Percentiles rank a stretch among this genome's conserved stretches.
These are phyloP conservation scores for Halcyon leucocephala DNA, from an alignment of 2,797 vertebrate genomes.

Conservation along the genomic window DNA sequence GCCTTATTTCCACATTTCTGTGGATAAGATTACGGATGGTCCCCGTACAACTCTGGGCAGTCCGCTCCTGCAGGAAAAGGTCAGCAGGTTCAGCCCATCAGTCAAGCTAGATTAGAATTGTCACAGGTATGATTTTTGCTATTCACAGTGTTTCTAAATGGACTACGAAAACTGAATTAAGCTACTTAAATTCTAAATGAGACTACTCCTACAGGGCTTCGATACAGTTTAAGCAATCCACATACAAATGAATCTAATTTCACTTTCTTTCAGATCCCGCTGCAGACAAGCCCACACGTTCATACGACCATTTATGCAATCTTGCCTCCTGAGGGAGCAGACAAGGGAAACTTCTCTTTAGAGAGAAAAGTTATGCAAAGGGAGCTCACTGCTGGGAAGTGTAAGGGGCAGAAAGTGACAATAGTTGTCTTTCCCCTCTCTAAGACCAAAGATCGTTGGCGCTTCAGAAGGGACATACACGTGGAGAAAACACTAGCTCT, in stretches of 20 bases:
- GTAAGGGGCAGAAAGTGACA: background rate
- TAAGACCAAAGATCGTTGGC: background rate
- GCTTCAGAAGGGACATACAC: background rate
- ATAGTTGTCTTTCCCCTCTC: background rate
- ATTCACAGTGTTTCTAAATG: background rate
- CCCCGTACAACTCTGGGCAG: background rate
- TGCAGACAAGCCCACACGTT: constrained; percentile 31
- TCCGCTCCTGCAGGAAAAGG: background rate
- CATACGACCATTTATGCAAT: background rate
- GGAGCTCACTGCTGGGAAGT: background rate
- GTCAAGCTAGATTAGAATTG: background rate
- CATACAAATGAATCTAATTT: constrained; percentile 32
- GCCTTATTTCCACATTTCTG: background rate
- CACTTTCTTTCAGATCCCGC: constrained; percentile 9
- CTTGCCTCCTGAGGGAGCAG: background rate
- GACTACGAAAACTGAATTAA: constrained; percentile 47
- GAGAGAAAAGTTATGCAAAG: background rate
- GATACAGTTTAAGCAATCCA: constrained; percentile 9
- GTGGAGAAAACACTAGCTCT: background rate
- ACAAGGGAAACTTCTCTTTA: background rate
- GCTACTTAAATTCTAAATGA: constrained; percentile 13
- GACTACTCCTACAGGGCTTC: constrained; percentile 11
- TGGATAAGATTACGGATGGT: background rate
- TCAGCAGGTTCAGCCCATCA: background rate
- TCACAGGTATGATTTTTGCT: background rate